Evolutionary conservation across 92 coral and sea anemone species (phyloP), one percentile per base, ranked within the genome.

Genomic region (Diadumene lineata): DNA sequence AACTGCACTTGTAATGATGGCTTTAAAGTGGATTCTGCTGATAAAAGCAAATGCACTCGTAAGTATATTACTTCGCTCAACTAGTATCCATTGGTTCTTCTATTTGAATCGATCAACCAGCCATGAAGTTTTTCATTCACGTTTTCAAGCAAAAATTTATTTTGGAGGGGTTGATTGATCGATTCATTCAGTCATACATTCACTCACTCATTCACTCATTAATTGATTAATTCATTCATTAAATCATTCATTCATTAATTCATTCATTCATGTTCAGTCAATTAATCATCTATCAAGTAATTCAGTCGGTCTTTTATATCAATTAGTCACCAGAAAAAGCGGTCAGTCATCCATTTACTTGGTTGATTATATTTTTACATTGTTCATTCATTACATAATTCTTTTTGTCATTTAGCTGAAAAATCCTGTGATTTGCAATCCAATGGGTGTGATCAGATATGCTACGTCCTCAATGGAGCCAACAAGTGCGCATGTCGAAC

Each of bases 31-130:
- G 84, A 81, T 56, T 75, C 79, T 17, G 55, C 34, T 7, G 72
- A 86, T 61, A 23, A 68, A 10, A 85, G 74, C 74, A 78, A 78
- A 32, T 84, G 88, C 76, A 69, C 78, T 43, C 79, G 88, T 84
- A 22, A 84, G 88, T 84, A 7, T 28, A 15, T 18, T 18, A 11
- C 60, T 9, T 33, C 43, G 24, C 11, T 31, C 24, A 8, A 6
- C 60, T 55, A 3, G 7, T 17, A 16, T 46, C 53, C 9, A 46
- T 9, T n/a, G n/a, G 48, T 38, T 38, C 6, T 38, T 53, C 60
- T 16, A 53, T 53, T 9, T 15, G 24, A 21, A 3, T 53, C 60
- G 18, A 9, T 53, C 60, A 53, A 9, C 4, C n/a, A 53, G 2
- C n/a, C 60, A 53, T n/a, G n/a, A n/a, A n/a, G n/a, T n/a, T n/a